Percentiles rank a stretch among this genome's conserved stretches.
Evolutionary conservation across 2,113 vertebrate genomes (phyloP).

Genomic region (Catagonus wagneri): DNA sequence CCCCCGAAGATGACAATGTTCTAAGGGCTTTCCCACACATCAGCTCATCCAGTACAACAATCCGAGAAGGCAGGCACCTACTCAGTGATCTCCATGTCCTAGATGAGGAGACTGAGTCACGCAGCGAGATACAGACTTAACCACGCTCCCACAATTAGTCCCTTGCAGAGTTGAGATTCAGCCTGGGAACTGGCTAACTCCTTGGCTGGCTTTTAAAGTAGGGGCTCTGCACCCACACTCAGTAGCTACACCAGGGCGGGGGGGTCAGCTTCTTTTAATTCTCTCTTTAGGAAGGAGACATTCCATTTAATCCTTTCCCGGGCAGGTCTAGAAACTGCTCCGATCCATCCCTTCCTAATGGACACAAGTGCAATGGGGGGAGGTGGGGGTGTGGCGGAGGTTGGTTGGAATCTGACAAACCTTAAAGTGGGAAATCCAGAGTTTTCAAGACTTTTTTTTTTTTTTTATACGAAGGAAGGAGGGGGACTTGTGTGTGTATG

Average conservation of each 20-base stretch:
- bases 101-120: not conserved
- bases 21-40: not conserved
- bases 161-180: not conserved
- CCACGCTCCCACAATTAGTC: not conserved
- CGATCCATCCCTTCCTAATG: not conserved
- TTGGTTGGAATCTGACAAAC: conserved; percentile 83
- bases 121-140: not conserved
- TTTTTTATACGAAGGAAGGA: not conserved
- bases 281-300: not conserved
- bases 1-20: not conserved
- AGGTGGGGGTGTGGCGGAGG: not conserved
- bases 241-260: not conserved
- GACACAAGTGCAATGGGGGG: not conserved
- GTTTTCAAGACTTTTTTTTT: conserved; percentile 50
- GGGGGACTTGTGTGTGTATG: not conserved
- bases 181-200: not conserved
- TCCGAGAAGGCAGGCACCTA: not conserved
- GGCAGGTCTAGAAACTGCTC: not conserved
- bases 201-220: not conserved
- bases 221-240: not conserved
- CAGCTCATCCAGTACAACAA: not conserved
- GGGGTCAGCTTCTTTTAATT: not conserved
- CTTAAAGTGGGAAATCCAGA: conserved; percentile 83
- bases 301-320: not conserved
- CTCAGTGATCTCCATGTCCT: not conserved